These are phyloP conservation scores for Nesoenas mayeri DNA, from an alignment of 2,113 vertebrate genomes.

Conservation along the genomic window DNA sequence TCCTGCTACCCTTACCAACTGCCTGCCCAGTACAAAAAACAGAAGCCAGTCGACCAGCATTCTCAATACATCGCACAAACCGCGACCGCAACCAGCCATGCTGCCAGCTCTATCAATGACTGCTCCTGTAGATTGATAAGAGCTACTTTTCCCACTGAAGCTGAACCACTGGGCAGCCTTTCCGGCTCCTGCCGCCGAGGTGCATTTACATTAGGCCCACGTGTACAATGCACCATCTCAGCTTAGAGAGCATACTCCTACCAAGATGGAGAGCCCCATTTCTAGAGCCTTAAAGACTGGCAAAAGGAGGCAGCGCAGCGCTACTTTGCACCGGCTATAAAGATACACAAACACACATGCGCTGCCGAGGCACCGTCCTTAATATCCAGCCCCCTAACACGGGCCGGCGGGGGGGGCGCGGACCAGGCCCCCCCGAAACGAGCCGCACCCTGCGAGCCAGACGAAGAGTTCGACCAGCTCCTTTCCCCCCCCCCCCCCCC, in stretches of 20 bases:
- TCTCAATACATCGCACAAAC: fast-evolving
- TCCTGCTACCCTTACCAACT: not conserved
- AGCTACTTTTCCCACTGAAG: too few species aligned
- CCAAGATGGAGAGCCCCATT: not conserved
- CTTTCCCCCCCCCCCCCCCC: too few species aligned
- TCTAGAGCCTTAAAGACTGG: not conserved
- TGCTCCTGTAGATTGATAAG: too few species aligned
- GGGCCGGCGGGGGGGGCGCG: not conserved
- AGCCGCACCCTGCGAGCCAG: too few species aligned
- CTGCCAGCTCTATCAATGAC: not conserved
- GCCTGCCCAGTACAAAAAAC: not conserved
- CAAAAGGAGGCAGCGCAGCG: not conserved
- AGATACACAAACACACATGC: fast-evolving
- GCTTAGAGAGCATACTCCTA: not conserved
- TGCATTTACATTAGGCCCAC: not conserved
- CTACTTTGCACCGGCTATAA: fast-evolving
- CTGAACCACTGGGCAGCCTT: not conserved
- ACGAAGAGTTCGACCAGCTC: not conserved
- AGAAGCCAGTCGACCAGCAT: not conserved
- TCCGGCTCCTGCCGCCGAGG: fast-evolving
- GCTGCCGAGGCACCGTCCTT: not conserved
- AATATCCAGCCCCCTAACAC: not conserved
- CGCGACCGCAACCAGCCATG: not conserved
- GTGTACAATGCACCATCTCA: not conserved
- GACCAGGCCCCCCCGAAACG: too few species aligned